These are phyloP conservation scores for Tauraco hartlaubi DNA, from an alignment of 2,797 vertebrate genomes.

Conservation along the genomic window DNA sequence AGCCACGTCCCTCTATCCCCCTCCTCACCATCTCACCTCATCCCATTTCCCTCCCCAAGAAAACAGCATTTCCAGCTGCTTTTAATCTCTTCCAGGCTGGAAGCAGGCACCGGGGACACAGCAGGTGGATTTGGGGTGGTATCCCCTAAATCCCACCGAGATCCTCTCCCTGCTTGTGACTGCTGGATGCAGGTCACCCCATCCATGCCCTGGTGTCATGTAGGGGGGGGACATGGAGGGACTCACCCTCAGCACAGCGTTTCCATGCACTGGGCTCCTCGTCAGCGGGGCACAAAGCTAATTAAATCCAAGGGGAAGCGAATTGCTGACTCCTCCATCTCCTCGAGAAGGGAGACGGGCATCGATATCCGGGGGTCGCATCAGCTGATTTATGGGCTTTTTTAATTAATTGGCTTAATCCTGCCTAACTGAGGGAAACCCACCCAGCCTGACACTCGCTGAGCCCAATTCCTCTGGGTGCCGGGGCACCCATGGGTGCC, in stretches of 20 bases:
- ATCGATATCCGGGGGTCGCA: slow-evolving; percentile 1
- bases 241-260: not conserved
- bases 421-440: not conserved
- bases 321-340: slow-evolving; percentile 64
- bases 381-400: slow-evolving; percentile 46
- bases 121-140: not conserved
- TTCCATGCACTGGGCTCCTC: no score
- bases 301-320: not conserved
- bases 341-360: slow-evolving; percentile 41
- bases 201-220: not conserved
- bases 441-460: not conserved
- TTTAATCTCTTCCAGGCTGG: not conserved
- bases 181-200: not conserved
- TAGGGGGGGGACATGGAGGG: no score
- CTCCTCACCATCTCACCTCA: not conserved
- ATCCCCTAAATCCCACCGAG: not conserved
- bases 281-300: rapidly evolving
- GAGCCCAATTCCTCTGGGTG: no score
- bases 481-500: not conserved
- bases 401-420: slow-evolving; percentile 60
- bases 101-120: not conserved
- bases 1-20: no score
- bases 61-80: not conserved
- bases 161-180: not conserved
- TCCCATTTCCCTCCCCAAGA: not conserved